Percentiles rank a stretch among this genome's conserved stretches.
Conservation (phyloP, 2,113 vertebrate species). For the Phocoena phocoena region DNA sequence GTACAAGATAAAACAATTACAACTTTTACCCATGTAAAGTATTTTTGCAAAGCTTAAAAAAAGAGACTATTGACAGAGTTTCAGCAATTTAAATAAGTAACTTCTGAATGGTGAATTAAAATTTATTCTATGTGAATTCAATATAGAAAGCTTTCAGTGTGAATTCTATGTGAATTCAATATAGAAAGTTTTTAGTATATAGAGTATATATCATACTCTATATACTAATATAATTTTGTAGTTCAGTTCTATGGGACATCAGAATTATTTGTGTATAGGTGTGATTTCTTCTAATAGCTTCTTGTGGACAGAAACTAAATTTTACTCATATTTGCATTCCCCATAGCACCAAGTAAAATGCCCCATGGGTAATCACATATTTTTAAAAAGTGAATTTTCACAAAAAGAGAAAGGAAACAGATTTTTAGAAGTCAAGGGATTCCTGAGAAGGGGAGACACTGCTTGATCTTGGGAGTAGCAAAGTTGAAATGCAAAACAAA, state of each 20-base stretch:
- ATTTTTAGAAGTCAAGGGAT: slow-evolving; percentile 18
- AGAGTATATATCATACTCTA: not conserved
- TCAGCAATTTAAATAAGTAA: slow-evolving; percentile 6
- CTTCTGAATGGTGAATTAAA: not conserved
- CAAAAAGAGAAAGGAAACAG: not conserved
- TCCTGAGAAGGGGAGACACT: not conserved
- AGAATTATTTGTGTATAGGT: not conserved
- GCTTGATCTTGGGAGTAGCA: not conserved
- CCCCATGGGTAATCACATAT: not conserved
- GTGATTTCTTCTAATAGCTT: slow-evolving; percentile 34
- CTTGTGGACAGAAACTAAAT: slow-evolving; percentile 20
- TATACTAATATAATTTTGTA: not conserved
- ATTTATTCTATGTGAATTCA: slow-evolving; percentile 1
- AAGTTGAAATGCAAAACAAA: not conserved
- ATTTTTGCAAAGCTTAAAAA: not conserved
- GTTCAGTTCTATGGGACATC: not conserved
- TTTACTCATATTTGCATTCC: slow-evolving; percentile 11
- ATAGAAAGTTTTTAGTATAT: not conserved
- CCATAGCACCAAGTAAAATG: not conserved
- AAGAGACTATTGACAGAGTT: not conserved
- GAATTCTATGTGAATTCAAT: not conserved
- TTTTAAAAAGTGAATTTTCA: slow-evolving; percentile 41
- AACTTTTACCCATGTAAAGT: not conserved
- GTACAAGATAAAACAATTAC: slow-evolving; percentile 14
- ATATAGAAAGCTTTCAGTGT: not conserved